Evolutionary conservation across 1,140 invertebrate genomes (phyloP).

Genomic region (Drosophila tani): DNA sequence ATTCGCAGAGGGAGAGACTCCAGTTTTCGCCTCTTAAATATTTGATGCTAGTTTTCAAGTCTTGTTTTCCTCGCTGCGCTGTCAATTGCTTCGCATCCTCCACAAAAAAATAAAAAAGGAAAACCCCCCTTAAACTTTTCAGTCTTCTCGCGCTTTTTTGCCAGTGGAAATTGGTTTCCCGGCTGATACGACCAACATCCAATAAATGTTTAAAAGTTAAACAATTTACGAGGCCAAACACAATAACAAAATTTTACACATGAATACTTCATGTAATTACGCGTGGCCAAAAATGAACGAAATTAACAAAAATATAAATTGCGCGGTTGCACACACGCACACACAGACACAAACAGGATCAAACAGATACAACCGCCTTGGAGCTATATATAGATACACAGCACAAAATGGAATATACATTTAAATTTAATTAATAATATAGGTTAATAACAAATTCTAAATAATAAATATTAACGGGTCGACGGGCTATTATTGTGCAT

Average conservation of each 20-base stretch:
- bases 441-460: too few species aligned
- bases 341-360: conserved; percentile 22
- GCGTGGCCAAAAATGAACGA: conserved; percentile 66
- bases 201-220: conserved; percentile 61
- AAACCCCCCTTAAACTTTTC: not conserved
- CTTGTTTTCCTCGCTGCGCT: conserved; percentile 16
- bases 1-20: not conserved
- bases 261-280: conserved; percentile 81
- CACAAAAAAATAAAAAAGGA: not conserved
- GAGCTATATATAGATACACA: conserved; percentile 7
- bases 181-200: conserved; percentile 32
- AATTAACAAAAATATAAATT: conserved; percentile 67
- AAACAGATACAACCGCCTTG: conserved; percentile 27
- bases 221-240: conserved; percentile 44
- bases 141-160: not conserved
- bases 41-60: conserved; percentile 46
- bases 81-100: conserved; percentile 20
- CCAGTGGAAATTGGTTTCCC: conserved; percentile 34
- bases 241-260: conserved; percentile 71
- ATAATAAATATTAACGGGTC: too few species aligned
- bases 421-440: too few species aligned
- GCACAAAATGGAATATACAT: not conserved
- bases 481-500: too few species aligned
- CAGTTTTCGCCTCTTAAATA: conserved; percentile 39
- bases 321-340: conserved; percentile 29